Evolutionary conservation across 2,797 vertebrate genomes (phyloP).

Genomic region (Columba guinea): DNA sequence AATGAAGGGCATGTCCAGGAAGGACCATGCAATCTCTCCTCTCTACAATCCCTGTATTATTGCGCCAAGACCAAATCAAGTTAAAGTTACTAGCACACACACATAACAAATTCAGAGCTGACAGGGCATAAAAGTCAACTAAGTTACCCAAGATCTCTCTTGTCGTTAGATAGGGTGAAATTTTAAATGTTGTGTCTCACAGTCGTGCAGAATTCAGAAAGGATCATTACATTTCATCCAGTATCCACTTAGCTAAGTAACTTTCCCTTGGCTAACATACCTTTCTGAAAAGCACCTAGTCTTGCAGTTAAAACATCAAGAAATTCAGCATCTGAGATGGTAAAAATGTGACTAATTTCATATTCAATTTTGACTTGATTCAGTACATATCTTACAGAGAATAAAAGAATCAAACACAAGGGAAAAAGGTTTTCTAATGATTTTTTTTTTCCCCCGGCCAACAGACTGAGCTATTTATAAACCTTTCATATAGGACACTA

Average conservation of each 20-base stretch:
- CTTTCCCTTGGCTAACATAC: not conserved
- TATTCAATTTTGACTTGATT: not conserved
- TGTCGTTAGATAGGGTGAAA: not conserved
- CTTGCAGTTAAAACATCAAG: not conserved
- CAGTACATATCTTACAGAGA: not conserved
- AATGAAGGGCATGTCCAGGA: not conserved
- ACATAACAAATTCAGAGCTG: not conserved
- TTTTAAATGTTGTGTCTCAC: not conserved
- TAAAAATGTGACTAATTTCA: not conserved
- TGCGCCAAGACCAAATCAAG: not conserved
- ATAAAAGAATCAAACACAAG: not conserved
- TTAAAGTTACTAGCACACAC: not conserved
- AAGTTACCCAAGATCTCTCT: not conserved
- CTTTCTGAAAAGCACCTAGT: not conserved
- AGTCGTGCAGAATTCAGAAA: not conserved
- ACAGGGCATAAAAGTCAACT: not conserved
- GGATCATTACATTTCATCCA: not conserved
- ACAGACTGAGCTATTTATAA: not conserved
- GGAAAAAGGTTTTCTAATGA: not conserved
- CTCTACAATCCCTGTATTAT: not conserved
- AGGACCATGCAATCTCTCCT: not conserved
- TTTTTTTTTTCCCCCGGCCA: accelerated
- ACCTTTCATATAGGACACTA: not conserved
- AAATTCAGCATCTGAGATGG: not conserved
- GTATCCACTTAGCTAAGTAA: not conserved